Base-by-base conservation (phyloP, 1,140 invertebrate species). In the Panagrolaimus sp. region DNA sequence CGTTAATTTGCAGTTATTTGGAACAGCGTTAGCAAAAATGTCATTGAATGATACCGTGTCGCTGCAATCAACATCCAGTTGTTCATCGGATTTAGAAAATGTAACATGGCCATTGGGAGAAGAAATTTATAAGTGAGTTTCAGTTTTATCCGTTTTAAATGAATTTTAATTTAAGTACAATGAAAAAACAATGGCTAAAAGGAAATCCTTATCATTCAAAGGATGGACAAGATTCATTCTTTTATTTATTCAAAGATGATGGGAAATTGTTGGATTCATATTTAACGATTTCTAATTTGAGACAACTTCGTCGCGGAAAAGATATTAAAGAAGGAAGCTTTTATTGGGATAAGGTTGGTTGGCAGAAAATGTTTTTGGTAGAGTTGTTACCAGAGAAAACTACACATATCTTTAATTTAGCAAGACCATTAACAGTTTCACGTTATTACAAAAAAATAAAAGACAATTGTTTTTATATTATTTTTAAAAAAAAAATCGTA, bases 171-270 rank as follows among this genome's bases (percentile, higher is more conserved):
- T 65, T 68, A n/a, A 68, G 79, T 27, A 67, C 74, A 43, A 78
- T 80, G 78, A 70, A 71, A 62, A 48, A n/a, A 8, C 66, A 71
- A n/a, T 77, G 77, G 23, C 64, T 80, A 0, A 80, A 80, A 64
- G 76, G 78, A 16, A 80, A 80, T 72, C 78, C 79, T 3, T 76
- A 77, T 53, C 79, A 80, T 57, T 25, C 67, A 14, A 72, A 81
- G 46, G 79, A 80, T 62, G 79, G 77, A n/a, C 63, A 82, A 53
- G 74, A 80, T 27, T 79, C 77, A 0, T 82, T 80, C 45, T 81
- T 81, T 65, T 80, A 82, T 64, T 48, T 66, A 3, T 81, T 80
- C 51, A 71, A 77, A 13, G 67, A 75, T 46, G 62, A 79, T 13
- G 78, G 79, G 42, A 65, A 64, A 23, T 61, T 80, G 9, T 25